Percentiles rank a stretch among this genome's conserved stretches.
These are phyloP conservation scores for Acarapis woodi DNA, from an alignment of 1,140 invertebrate species.

Conservation along the genomic window DNA sequence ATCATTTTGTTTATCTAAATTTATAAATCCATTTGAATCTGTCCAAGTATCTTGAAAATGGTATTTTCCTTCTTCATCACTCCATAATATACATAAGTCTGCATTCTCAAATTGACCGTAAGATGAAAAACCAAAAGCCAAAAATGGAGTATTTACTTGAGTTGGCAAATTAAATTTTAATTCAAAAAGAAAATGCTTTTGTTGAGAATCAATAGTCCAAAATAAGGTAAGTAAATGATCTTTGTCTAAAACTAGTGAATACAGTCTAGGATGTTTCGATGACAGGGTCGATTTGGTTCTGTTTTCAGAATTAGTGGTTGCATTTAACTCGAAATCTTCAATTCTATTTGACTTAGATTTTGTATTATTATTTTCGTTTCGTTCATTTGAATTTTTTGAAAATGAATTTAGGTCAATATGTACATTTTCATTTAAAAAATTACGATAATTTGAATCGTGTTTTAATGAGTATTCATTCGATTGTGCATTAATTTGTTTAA, in stretches of 20 bases:
- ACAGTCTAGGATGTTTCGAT: neutral
- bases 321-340: neutral
- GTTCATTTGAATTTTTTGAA: neutral
- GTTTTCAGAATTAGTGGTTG: neutral
- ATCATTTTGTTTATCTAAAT: conserved; percentile 12
- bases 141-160: conserved; percentile 24
- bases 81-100: conserved; percentile 58
- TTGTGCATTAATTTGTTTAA: too few species aligned
- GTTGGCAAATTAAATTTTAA: conserved; percentile 9
- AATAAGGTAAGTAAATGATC: conserved; percentile 11
- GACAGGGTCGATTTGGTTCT: neutral
- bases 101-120: conserved; percentile 41
- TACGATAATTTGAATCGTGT: neutral
- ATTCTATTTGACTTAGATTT: neutral
- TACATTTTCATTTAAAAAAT: neutral
- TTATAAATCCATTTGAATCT: conserved; percentile 11
- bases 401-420: neutral
- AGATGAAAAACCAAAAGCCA: conserved; percentile 71
- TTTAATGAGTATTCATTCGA: too few species aligned
- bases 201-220: conserved; percentile 14
- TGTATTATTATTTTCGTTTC: neutral
- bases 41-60: conserved; percentile 20
- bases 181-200: conserved; percentile 12
- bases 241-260: conserved; percentile 11
- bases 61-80: conserved; percentile 28